Conservation (phyloP, 2,888 invertebrate species). For the Graphium colonna region DNA sequence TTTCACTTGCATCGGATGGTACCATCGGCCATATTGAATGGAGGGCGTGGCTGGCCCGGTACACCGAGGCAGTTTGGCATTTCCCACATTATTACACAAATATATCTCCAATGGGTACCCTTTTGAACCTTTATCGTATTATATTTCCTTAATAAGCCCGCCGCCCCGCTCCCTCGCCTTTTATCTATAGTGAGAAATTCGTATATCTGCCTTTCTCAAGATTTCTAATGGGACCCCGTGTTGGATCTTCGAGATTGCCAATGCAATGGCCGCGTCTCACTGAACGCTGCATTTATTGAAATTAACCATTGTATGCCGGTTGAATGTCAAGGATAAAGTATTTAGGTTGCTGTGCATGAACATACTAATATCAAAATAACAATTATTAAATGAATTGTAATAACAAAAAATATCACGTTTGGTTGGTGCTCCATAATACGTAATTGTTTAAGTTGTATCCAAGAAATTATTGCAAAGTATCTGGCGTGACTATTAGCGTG, state of each 20-base stretch:
- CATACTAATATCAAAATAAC: not conserved
- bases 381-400: not conserved
- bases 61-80: slow-evolving; percentile 20
- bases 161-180: slow-evolving; percentile 10
- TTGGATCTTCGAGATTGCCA: not conserved
- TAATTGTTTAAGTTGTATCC: too few species aligned
- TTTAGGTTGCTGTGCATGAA: not conserved
- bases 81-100: slow-evolving; percentile 24
- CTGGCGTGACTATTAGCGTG: too few species aligned
- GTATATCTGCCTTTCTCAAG: slow-evolving; percentile 13
- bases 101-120: slow-evolving; percentile 21
- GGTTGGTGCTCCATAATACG: too few species aligned
- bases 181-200: slow-evolving; percentile 19
- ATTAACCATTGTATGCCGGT: not conserved
- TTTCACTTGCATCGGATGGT: not conserved
- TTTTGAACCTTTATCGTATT: slow-evolving; percentile 24
- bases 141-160: slow-evolving; percentile 22
- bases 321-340: not conserved
- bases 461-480: too few species aligned
- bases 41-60: slow-evolving; percentile 12
- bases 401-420: too few species aligned
- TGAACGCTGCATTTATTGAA: not conserved
- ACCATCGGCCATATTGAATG: not conserved
- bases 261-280: not conserved
- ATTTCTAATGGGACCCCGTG: slow-evolving; percentile 7